A percentile compares a stretch with the other conserved stretches of the same genome.
phyloP scores from a whole-genome alignment of 1,140 invertebrate species.

The Drosophila kurseongensis region DNA sequence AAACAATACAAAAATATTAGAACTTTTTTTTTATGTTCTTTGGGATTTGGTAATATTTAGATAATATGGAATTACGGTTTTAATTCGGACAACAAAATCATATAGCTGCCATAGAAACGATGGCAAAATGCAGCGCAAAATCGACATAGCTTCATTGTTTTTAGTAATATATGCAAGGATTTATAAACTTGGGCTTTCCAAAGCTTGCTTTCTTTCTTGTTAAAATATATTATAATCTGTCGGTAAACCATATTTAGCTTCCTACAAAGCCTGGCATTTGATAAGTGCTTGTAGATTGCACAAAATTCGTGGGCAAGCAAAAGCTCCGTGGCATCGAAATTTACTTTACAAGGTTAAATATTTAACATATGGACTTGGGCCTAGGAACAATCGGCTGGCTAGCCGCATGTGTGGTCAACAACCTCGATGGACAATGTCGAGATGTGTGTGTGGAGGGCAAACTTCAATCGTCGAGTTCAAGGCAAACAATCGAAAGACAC shows the following conservation, averaged over 20 bases:
- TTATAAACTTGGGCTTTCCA: no score
- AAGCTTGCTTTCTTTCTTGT: no score
- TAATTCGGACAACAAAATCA: no score
- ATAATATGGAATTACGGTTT: no score
- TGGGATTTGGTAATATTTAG: no score
- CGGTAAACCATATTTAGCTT: neutral
- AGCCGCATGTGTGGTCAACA: conserved; percentile 42
- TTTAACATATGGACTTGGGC: conserved; percentile 30
- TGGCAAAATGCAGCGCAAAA: no score
- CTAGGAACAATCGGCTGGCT: conserved; percentile 31
- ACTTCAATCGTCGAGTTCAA: conserved; percentile 67
- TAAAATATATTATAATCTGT: neutral
- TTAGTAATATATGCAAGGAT: no score
- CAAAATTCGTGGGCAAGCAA: conserved; percentile 21
- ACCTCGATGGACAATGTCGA: conserved; percentile 30
- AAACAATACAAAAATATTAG: no score
- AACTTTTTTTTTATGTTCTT: no score
- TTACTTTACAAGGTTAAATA: conserved; percentile 37
- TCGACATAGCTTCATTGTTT: no score
- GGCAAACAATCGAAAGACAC: conserved; percentile 73
- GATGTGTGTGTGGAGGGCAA: conserved; percentile 33
- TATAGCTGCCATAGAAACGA: no score
- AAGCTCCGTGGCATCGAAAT: conserved; percentile 10
- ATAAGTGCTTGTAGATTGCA: conserved; percentile 1
- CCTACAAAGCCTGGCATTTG: conserved; percentile 6